Percentiles rank a stretch among this genome's conserved stretches.
phyloP scores from a whole-genome alignment of 2,888 invertebrate species.

The Theristus sp. region DNA sequence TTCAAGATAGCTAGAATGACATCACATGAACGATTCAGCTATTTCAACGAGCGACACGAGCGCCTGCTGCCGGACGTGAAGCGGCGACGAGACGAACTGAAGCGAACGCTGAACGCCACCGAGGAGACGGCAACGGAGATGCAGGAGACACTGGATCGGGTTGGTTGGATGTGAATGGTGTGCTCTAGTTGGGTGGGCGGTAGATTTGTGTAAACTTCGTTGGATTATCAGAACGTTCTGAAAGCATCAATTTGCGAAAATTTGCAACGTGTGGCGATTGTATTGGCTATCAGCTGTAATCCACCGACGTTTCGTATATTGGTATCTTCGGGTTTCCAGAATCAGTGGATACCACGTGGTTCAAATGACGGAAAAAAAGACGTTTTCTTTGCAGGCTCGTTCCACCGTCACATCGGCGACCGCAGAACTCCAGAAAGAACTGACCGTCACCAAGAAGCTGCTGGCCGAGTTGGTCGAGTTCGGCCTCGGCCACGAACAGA shows the following conservation, averaged over 20 bases:
- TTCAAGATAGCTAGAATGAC: background rate
- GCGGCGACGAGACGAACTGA: slow-evolving; percentile 9
- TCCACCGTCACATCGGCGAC: too few species aligned
- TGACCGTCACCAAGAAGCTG: too few species aligned
- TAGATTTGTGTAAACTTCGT: background rate
- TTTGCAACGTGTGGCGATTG: too few species aligned
- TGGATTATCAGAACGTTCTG: too few species aligned
- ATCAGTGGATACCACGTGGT: too few species aligned
- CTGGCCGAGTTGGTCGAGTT: too few species aligned
- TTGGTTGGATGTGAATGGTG: background rate
- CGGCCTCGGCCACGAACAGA: too few species aligned
- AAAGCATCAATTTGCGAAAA: too few species aligned
- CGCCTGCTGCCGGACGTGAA: slow-evolving; percentile 13
- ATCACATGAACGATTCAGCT: slow-evolving; percentile 15
- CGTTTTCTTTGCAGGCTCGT: background rate
- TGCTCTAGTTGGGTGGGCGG: background rate
- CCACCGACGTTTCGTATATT: too few species aligned
- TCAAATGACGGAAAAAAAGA: background rate
- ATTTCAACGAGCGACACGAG: slow-evolving; percentile 15
- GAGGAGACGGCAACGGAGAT: background rate
- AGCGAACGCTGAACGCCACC: background rate
- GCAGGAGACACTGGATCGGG: background rate
- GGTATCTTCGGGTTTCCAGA: too few species aligned
- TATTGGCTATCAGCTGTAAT: too few species aligned
- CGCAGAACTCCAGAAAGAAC: too few species aligned